Percentiles rank a stretch among this genome's conserved stretches.
Conservation (phyloP, 1,140 invertebrate species). For the Melanaphis sacchari region DNA sequence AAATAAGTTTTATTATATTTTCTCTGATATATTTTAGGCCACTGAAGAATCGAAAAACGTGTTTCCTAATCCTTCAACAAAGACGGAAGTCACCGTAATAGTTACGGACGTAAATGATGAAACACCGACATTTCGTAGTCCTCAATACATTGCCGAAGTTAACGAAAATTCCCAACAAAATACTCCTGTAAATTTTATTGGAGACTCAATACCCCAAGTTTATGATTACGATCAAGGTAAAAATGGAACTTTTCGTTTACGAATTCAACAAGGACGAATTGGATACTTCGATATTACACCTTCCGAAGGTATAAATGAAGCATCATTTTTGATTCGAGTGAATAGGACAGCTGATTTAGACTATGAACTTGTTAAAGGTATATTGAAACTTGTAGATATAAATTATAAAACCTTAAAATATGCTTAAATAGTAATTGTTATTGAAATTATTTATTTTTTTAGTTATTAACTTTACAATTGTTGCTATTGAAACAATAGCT, state of each 20-base stretch:
- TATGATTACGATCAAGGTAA: conserved; percentile 93
- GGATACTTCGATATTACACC: conserved; percentile 91
- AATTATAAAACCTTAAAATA: background rate
- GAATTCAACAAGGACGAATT: conserved; percentile 78
- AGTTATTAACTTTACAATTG: conserved; percentile 83
- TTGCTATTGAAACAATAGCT: conserved; percentile 82
- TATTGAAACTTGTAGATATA: conserved; percentile 29
- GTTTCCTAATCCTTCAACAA: conserved; percentile 75
- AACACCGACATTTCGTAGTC: conserved; percentile 81
- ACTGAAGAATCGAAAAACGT: conserved; percentile 71
- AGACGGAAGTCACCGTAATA: conserved; percentile 90
- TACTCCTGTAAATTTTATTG: conserved; percentile 86
- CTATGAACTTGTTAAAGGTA: conserved; percentile 78
- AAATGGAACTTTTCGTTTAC: conserved; percentile 89
- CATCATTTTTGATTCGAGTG: conserved; percentile 88
- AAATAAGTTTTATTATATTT: background rate
- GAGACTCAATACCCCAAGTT: conserved; percentile 82
- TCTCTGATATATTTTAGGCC: conserved; percentile 67
- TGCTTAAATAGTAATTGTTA: background rate
- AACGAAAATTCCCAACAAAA: conserved; percentile 90
- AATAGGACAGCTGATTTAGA: conserved; percentile 84
- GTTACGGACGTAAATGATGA: conserved; percentile 96
- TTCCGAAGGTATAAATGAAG: conserved; percentile 87
- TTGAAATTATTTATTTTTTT: conserved; percentile 62
- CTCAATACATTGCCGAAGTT: conserved; percentile 84